Evolutionary conservation across 2,113 vertebrate genomes (phyloP), one percentile per base, ranked within the genome.

Genomic region (Pachypanchax playfairii): DNA sequence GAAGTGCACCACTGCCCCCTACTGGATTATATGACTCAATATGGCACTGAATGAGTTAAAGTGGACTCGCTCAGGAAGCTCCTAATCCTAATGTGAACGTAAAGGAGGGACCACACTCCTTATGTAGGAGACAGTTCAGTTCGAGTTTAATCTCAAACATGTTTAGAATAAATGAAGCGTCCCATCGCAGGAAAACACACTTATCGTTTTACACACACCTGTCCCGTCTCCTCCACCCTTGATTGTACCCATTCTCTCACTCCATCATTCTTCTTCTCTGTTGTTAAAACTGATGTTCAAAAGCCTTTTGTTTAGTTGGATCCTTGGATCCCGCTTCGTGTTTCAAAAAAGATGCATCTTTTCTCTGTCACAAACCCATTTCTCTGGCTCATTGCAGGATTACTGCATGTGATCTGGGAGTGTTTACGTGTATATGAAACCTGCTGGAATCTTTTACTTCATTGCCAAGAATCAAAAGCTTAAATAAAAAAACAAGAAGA

Each of bases 341-440:
- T 44, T 67, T 77, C 39, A 65, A 56, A 39, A n/a, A 79, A 66
- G 80, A 79, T 66, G 75, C 66, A 78, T 54, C 43, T 73, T 71
- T 48, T 73, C 42, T 58, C 18, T 18, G 0, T 17, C 29, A 72
- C 67, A 80, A 36, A 52, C 6, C 15, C 18, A 59, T 64, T 66
- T 56, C 17, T 67, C 77, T 72, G 39, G 49, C 54, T 42, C 72
- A 61, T 41, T 18, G 46, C 33, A 31, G 11, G 24, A 21, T 33
- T 35, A 57, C 13, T 56, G 25, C 39, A 51, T 33, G 24, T 13
- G 1, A 36, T 41, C 18, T 43, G 36, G 35, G 54, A 29, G 57
- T 31, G 48, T 47, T 22, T 25, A 4, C 5, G 3, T n/a, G 6
- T 22, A 33, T 1, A 43, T 33, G 39, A 56, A 7, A 28, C 7